Evolutionary conservation across 2,797 vertebrate genomes (phyloP), one percentile per base, ranked within the genome.

Genomic region (Tiaroga cobitis): DNA sequence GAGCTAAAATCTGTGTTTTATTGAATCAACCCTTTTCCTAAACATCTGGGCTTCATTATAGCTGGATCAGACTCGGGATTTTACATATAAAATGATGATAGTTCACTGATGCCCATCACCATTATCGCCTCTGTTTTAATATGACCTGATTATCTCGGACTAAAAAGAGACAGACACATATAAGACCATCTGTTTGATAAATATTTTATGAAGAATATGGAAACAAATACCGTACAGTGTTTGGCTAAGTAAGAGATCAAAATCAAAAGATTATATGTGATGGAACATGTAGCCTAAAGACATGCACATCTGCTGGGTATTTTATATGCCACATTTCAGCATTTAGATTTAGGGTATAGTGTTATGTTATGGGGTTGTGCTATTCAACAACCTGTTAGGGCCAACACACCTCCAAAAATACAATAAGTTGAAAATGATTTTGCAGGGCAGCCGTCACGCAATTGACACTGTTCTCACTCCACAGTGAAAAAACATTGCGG

Each of bases 21-120:
- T 49, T 51, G 18, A 74, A 51, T 19, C 72, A 74, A 11, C 43
- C 4, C 32, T 76, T 76, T 56, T 34, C 73, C 19, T 37, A 54
- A 56, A 76, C 49, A 76, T 56, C 49, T 37, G 29, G 32, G 29
- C 29, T 76, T 76, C 32, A 56, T 76, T 76, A 37, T 56, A 8
- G 49, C 74, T 76, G 74, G 74, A 34, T 37, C 49, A 54, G 19
- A 54, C 73, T 37, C 1, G 2, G 39, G 8, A 41, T 41, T 56
- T 73, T 29, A 73, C 26, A 49, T 74, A 24, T 24, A 34, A 37
- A 54, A 76, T 37, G n/a, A 39, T 39, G 11, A 76, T 34, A 26
- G 65, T 41, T 69, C 34, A 56, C 51, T 3, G 32, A 37, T 76
- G 49, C 34, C 49, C 19, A 34, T 34, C 26, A 34, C 72, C 72